These are phyloP conservation scores for Xenopus laevis DNA, from an alignment of 2,113 vertebrate genomes.

Conservation along the genomic window DNA sequence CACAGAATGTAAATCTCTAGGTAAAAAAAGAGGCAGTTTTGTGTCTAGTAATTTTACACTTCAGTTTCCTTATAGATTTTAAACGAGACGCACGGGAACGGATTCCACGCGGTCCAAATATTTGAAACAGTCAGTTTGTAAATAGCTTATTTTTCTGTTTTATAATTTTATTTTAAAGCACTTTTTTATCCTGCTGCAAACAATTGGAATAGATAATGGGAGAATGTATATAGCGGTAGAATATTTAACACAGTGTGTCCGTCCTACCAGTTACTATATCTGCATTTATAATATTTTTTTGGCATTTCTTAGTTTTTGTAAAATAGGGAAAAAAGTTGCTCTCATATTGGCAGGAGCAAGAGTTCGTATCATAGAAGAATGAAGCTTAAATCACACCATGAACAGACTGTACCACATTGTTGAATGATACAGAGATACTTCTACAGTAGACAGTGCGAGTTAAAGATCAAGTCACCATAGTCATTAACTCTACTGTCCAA, in stretches of 20 bases:
- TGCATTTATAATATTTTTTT: slow-evolving; percentile 44
- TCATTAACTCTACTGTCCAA: neutral
- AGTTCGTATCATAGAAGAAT: slow-evolving; percentile 2
- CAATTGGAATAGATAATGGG: slow-evolving; percentile 67
- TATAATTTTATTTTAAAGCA: slow-evolving; percentile 93
- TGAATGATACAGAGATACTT: slow-evolving; percentile 21
- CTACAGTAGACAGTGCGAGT: neutral
- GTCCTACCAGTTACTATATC: slow-evolving; percentile 66
- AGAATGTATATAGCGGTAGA: slow-evolving; percentile 81
- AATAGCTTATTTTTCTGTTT: slow-evolving; percentile 65
- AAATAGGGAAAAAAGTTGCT: slow-evolving; percentile 23
- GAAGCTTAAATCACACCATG: slow-evolving; percentile 8
- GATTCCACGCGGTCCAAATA: slow-evolving; percentile 2
- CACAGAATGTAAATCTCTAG: slow-evolving; percentile 32
- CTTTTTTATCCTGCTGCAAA: slow-evolving; percentile 87
- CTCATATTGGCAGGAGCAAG: slow-evolving; percentile 22
- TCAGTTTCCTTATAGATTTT: slow-evolving; percentile 6
- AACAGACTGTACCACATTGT: slow-evolving; percentile 9
- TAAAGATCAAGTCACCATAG: neutral
- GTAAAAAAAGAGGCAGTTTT: neutral
- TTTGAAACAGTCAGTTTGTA: slow-evolving; percentile 67
- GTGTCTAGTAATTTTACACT: neutral
- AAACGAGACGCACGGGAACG: neutral
- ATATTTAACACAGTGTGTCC: slow-evolving; percentile 76
- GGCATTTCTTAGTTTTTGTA: slow-evolving; percentile 18